Evolutionary conservation across 2,113 vertebrate genomes (phyloP).

Genomic region (Miniopterus natalensis): DNA sequence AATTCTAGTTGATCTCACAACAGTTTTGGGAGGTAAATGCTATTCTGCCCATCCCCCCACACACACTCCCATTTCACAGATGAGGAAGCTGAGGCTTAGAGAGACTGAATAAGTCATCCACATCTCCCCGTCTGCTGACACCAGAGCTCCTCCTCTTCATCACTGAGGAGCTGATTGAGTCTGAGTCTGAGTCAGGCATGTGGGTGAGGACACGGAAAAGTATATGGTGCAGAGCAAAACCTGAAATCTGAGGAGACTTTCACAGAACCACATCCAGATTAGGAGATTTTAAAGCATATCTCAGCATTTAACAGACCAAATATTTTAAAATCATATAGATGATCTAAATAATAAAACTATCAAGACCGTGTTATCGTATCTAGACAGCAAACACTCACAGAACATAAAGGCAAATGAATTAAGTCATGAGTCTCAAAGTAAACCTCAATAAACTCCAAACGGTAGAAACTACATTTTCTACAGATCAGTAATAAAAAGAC

Average conservation of each 20-base stretch:
- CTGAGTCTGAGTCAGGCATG: neutral
- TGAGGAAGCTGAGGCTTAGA: neutral
- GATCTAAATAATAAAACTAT: conserved; percentile 67
- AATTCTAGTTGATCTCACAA: conserved; percentile 3
- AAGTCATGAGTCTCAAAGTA: conserved; percentile 75
- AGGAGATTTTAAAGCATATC: neutral
- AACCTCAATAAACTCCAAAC: conserved; percentile 73
- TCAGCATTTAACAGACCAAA: conserved; percentile 49
- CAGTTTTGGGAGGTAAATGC: neutral
- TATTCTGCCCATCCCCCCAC: neutral
- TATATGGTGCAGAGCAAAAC: neutral
- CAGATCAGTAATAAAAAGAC: conserved; percentile 81
- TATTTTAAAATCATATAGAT: conserved; percentile 53
- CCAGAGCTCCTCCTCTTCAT: neutral
- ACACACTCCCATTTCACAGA: neutral
- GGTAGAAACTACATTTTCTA: conserved; percentile 69
- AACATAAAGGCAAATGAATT: conserved; percentile 78
- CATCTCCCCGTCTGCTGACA: neutral
- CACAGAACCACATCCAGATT: neutral
- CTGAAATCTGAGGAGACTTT: neutral
- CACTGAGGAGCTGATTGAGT: neutral
- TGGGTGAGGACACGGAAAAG: neutral
- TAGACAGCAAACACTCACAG: conserved; percentile 32
- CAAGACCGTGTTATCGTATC: conserved; percentile 51
- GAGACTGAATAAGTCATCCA: neutral